Conservation (phyloP, 2,797 vertebrate species). For the Botia kubotai region DNA sequence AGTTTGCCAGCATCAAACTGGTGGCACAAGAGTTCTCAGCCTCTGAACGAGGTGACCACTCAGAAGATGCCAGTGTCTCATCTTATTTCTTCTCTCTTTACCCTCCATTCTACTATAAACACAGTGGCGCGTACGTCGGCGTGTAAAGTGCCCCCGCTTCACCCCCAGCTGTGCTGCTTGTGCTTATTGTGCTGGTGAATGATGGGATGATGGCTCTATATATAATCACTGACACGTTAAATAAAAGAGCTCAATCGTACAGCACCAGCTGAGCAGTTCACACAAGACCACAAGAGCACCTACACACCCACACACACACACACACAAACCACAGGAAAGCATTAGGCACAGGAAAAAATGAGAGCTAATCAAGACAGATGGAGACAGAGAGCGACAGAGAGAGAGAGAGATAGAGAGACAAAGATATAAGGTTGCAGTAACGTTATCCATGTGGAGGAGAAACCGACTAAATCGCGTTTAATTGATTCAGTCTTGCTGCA, state of each 20-base stretch:
- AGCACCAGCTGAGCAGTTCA: constrained; percentile 29
- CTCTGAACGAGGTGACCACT: background rate
- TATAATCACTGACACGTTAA: constrained; percentile 65
- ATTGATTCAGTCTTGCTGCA: constrained; percentile 19
- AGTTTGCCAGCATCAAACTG: background rate
- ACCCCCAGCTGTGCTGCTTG: background rate
- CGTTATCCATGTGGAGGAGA: constrained; percentile 62
- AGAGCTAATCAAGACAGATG: constrained; percentile 61
- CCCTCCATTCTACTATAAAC: constrained; percentile 39
- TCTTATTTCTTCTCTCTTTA: background rate
- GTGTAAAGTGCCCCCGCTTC: constrained; percentile 4
- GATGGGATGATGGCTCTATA: constrained; percentile 65
- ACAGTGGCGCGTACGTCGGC: background rate
- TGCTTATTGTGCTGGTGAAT: constrained; percentile 56
- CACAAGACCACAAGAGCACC: background rate
- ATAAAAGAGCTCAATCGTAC: constrained; percentile 42
- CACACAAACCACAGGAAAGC: constrained; percentile 5
- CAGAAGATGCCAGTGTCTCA: background rate
- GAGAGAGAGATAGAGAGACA: background rate
- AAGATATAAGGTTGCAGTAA: constrained; percentile 34
- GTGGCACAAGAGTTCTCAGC: background rate
- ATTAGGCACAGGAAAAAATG: constrained; percentile 47
- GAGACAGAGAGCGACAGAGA: constrained; percentile 22
- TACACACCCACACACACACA: background rate
- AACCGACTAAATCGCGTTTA: constrained; percentile 31